phyloP scores from a whole-genome alignment of 1,140 invertebrate genomes.

The Maconellicoccus hirsutus region DNA sequence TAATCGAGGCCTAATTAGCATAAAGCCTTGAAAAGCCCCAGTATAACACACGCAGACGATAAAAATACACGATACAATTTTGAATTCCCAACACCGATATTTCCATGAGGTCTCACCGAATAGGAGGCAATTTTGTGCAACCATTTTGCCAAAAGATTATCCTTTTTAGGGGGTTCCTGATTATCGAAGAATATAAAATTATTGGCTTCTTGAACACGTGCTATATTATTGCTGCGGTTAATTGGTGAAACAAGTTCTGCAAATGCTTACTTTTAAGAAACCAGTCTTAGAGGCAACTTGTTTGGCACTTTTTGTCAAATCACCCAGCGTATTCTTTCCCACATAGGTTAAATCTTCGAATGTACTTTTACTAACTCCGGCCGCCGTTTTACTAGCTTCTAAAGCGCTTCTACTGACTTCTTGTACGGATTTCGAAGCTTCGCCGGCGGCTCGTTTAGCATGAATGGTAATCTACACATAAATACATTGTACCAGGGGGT shows the following conservation, averaged over 20 bases:
- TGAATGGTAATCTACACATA: slow-evolving; percentile 57
- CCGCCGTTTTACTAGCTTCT: slow-evolving; percentile 74
- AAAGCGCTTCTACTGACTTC: slow-evolving; percentile 69
- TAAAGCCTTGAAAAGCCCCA: too few species aligned
- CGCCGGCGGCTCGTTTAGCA: slow-evolving; percentile 77
- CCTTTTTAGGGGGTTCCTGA: not conserved
- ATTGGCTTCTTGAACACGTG: too few species aligned
- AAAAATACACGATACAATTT: not conserved
- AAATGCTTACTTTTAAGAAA: slow-evolving; percentile 54
- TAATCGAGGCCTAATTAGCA: too few species aligned
- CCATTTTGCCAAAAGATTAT: not conserved
- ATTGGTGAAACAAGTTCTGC: slow-evolving; percentile 31
- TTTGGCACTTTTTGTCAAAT: slow-evolving; percentile 81
- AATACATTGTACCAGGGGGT: not conserved
- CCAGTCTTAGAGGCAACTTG: slow-evolving; percentile 76
- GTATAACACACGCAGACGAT: too few species aligned
- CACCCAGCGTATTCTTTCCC: slow-evolving; percentile 70
- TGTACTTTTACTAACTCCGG: slow-evolving; percentile 75
- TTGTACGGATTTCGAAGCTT: slow-evolving; percentile 66
- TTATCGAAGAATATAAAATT: not conserved
- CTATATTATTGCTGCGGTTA: too few species aligned
- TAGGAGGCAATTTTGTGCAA: not conserved
- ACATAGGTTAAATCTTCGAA: slow-evolving; percentile 78
- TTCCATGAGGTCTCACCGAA: not conserved
- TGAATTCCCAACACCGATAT: not conserved